Evolutionary conservation across 2,113 vertebrate genomes (phyloP).

Genomic region (human (Homo sapiens)): GRCh38 chr1:68905501-68906000

Average conservation of each 20-base stretch:
- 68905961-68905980: no score
- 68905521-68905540: not conserved
- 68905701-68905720: not conserved
- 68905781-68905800: not conserved
- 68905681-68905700: not conserved
- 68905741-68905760: not conserved
- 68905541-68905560: not conserved
- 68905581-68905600: not conserved
- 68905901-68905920: no score
- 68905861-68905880: not conserved
- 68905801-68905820: not conserved
- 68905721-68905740: not conserved
- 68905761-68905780: not conserved
- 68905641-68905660: not conserved
- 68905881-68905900: no score
- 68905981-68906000: no score
- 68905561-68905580: not conserved
- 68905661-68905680: not conserved
- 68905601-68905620: not conserved
- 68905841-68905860: not conserved
- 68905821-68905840: not conserved
- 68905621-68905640: not conserved
- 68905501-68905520: conserved; percentile 25
- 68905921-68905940: no score
- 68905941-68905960: no score